Base-by-base conservation (phyloP, 2,113 vertebrate species). In the Neopipo cinnamomea region DNA sequence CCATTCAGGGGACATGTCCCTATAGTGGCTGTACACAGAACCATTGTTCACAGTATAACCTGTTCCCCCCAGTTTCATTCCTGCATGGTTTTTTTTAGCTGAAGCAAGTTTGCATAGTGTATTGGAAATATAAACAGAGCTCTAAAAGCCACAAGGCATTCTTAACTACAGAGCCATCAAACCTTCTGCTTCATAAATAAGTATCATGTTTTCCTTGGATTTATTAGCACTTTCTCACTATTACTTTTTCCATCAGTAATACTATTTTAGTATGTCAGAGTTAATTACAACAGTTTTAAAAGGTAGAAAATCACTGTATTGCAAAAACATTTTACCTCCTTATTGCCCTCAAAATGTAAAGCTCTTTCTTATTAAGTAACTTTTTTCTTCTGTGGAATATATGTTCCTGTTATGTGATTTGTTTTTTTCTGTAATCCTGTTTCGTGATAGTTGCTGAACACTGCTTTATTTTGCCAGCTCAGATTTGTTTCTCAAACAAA, bases 51-150 rank as follows among this genome's bases (percentile, higher is more conserved):
- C 77, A 84, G 49, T 74, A 41, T 89, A 50, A 78, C 81, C 76
- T 94, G 6, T 65, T 86, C 22, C 68, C 58, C 33, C 33, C 30
- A 13, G 14, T 81, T 92, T 86, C 70, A 77, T 71, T 78, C 59
- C 72, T 81, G 52, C 35, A 19, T 89, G 47, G 5, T 53, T 89
- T 68, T 68, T 85, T 92, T 92, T 68, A 89, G 83, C 79, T 93
- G 83, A 85, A 93, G 68, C 78, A 84, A 89, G 88, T 72, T 95
- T 96, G 79, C 41, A 11, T 68, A 84, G 76, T 82, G 83, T 93
- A 72, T 94, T 95, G 93, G 95, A 94, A 96, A 96, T 89, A 95
- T 46, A 95, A 96, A 96, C 88, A 96, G 55, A 92, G 22, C 56
- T 91, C 68, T 84, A 46, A 91, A 95, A 91, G 62, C 79, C 75